Percentiles rank a stretch among this genome's conserved stretches.
These are phyloP conservation scores for Limnodromus scolopaceus DNA, from an alignment of 2,797 vertebrate genomes.

Conservation along the genomic window DNA sequence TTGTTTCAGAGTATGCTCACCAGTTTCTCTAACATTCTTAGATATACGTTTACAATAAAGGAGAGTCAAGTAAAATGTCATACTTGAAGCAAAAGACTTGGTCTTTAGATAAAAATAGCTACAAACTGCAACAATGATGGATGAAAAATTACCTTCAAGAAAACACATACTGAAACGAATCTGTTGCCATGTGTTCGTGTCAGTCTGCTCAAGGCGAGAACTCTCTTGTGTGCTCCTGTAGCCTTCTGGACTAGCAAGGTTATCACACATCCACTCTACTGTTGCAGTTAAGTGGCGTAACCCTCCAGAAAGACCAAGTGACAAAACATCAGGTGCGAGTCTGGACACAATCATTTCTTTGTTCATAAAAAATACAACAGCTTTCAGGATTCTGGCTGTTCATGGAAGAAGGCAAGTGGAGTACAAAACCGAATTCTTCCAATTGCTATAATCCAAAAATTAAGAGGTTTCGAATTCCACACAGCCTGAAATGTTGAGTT, in stretches of 20 bases:
- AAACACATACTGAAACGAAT: not conserved
- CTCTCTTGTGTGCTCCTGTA: not conserved
- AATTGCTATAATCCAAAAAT: not conserved
- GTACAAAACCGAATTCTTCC: not conserved
- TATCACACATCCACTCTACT: not conserved
- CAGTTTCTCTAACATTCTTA: not conserved
- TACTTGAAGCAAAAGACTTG: not conserved
- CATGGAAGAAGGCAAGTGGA: not conserved
- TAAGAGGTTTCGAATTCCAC: not conserved
- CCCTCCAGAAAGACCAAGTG: not conserved
- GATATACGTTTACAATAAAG: not conserved
- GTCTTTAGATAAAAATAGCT: not conserved
- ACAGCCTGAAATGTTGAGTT: not conserved
- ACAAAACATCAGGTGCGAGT: rapidly evolving
- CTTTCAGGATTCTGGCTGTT: not conserved
- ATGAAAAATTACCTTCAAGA: not conserved
- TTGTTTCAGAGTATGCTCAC: not conserved
- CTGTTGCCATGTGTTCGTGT: not conserved
- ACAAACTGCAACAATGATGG: not conserved
- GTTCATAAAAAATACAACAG: not conserved
- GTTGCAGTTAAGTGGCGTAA: not conserved
- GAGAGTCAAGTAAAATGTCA: not conserved
- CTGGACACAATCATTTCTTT: not conserved
- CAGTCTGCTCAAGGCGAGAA: not conserved
- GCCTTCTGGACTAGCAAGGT: not conserved